phyloP scores from a whole-genome alignment of 2,113 vertebrate species.

The Siniperca chuatsi region DNA sequence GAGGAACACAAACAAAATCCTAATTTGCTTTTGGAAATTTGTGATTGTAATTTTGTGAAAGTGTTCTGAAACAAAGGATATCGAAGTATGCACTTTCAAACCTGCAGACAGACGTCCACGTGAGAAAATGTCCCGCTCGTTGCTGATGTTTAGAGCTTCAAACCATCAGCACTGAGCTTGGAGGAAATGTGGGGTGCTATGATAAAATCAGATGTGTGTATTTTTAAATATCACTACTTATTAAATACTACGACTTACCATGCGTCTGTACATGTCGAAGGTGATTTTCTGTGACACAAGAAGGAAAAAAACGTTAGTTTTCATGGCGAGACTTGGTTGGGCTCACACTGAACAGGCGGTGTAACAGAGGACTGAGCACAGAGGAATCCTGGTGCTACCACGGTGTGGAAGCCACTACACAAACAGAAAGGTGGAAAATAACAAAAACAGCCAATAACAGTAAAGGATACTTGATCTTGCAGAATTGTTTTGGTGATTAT shows the following conservation, averaged over 20 bases:
- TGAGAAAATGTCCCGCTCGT: too few species aligned
- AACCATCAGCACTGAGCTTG: neutral
- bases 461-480: neutral
- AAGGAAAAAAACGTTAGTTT: conserved; percentile 46
- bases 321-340: neutral
- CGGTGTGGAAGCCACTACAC: neutral
- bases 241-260: conserved; percentile 65
- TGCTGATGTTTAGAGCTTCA: neutral
- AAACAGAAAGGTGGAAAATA: neutral
- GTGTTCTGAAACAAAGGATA: neutral
- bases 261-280: conserved; percentile 88
- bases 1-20: neutral
- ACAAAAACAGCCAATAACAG: neutral
- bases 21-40: neutral
- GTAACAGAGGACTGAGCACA: neutral
- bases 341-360: neutral
- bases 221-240: neutral
- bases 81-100: neutral
- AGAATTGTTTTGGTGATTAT: neutral
- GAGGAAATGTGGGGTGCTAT: neutral
- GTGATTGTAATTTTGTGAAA: neutral
- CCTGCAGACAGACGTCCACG: neutral
- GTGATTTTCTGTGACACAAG: conserved; percentile 87
- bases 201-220: neutral
- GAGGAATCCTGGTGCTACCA: neutral